phyloP scores from a whole-genome alignment of 2,888 invertebrate genomes.

The Heptascelio sp. region DNA sequence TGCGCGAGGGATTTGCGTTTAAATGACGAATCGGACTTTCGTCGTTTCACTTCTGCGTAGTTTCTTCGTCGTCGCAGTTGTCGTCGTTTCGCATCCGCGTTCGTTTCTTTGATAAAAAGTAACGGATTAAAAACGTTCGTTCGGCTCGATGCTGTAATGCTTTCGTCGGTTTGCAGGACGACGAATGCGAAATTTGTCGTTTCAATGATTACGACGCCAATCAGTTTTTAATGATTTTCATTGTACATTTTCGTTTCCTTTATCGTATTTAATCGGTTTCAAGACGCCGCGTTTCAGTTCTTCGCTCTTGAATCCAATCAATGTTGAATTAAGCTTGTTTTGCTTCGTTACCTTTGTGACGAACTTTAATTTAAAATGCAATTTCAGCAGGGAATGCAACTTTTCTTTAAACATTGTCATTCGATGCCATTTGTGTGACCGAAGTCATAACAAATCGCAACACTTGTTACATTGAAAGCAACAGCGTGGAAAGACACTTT shows the following conservation, averaged over 20 bases:
- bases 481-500: too few relatives aligned
- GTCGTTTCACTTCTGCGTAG: slow-evolving; percentile 32
- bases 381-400: slow-evolving; percentile 11
- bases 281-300: slow-evolving; percentile 1
- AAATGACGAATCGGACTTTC: slow-evolving; percentile 52
- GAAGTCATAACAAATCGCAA: too few relatives aligned
- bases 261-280: neutral
- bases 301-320: slow-evolving; percentile 18
- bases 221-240: neutral
- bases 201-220: too few relatives aligned
- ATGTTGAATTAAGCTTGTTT: slow-evolving; percentile 25
- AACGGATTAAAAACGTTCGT: too few relatives aligned
- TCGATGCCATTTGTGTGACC: too few relatives aligned
- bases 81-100: neutral
- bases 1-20: slow-evolving; percentile 64
- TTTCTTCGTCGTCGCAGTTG: neutral
- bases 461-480: too few relatives aligned
- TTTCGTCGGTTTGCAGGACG: too few relatives aligned
- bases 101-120: slow-evolving; percentile 24
- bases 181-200: too few relatives aligned
- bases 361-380: slow-evolving; percentile 17
- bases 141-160: too few relatives aligned
- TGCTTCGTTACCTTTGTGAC: slow-evolving; percentile 34
- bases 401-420: neutral
- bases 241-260: neutral